A percentile compares a stretch with the other conserved stretches of the same genome.
Conservation (phyloP, 2,113 vertebrate genomes). For the western clawed frog (Xenopus tropicalis) region DNA sequence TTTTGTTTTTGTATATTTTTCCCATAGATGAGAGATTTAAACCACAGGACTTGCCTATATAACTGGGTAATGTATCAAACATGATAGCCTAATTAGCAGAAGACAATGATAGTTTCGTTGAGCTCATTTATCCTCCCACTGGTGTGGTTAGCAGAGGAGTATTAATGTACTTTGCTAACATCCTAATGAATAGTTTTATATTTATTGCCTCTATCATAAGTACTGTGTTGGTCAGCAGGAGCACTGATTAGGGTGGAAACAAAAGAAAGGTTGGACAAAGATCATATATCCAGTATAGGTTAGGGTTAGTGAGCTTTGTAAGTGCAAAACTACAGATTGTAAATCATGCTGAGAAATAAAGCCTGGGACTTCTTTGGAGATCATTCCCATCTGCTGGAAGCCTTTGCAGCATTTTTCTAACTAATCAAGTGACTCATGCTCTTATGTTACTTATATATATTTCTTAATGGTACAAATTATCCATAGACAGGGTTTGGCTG, state of each 20-base stretch:
- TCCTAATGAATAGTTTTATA: slow-evolving; percentile 25
- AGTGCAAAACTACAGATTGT: too few species aligned
- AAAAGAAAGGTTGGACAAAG: too few species aligned
- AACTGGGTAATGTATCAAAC: too few species aligned
- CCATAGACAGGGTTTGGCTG: slow-evolving; percentile 7
- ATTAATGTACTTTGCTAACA: slow-evolving; percentile 9
- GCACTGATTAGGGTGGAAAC: too few species aligned
- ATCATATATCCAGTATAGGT: too few species aligned
- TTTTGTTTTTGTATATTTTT: too few species aligned
- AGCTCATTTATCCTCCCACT: slow-evolving; percentile 12
- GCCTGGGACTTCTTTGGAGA: not conserved
- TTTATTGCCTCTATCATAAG: slow-evolving; percentile 1
- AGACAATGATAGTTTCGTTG: not conserved
- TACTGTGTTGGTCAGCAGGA: not conserved
- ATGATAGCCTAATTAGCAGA: slow-evolving; percentile 16
- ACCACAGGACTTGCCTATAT: too few species aligned
- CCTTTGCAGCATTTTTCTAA: not conserved
- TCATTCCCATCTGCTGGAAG: slow-evolving; percentile 21
- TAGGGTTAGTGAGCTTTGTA: too few species aligned
- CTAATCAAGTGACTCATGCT: slow-evolving; percentile 6
- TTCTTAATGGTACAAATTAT: too few species aligned
- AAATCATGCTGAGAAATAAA: not conserved
- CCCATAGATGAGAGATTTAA: too few species aligned
- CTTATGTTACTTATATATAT: not conserved
- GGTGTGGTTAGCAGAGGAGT: too few species aligned